phyloP scores from a whole-genome alignment of 2,888 invertebrate genomes.

The Troides aeacus region DNA sequence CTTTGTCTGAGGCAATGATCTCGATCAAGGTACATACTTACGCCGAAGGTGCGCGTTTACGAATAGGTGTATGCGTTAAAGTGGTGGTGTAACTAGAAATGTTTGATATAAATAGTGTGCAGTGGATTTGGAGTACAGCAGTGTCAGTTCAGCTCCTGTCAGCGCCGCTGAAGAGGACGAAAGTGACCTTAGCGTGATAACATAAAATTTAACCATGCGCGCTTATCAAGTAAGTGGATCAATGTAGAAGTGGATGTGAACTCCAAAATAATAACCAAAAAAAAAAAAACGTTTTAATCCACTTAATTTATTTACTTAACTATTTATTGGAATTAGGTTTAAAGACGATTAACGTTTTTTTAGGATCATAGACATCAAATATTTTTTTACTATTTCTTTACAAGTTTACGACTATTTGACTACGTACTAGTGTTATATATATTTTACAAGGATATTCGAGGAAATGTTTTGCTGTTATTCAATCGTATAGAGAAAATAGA shows the following conservation, averaged over 20 bases:
- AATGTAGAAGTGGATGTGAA: neutral
- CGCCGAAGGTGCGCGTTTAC: conserved; percentile 9
- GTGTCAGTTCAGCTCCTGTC: conserved; percentile 77
- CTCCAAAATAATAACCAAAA: no score
- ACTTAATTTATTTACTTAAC: no score
- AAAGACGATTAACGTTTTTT: no score
- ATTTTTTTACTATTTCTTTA: neutral
- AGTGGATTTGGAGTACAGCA: conserved; percentile 43
- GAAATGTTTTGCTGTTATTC: neutral
- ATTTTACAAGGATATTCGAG: neutral
- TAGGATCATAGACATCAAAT: neutral
- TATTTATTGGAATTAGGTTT: no score
- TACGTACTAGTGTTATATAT: no score
- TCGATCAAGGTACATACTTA: conserved; percentile 7
- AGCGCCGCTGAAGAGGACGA: conserved; percentile 72
- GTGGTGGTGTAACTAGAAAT: conserved; percentile 53
- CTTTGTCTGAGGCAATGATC: neutral
- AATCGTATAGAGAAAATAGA: neutral
- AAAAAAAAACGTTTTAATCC: no score
- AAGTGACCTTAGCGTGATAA: conserved; percentile 57
- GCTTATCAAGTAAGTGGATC: conserved; percentile 69
- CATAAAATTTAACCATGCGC: conserved; percentile 52
- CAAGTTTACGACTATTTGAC: no score
- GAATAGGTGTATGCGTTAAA: conserved; percentile 22
- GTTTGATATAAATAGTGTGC: conserved; percentile 66